phyloP scores from a whole-genome alignment of 2,113 vertebrate species.

The Leptobrachium leishanense region DNA sequence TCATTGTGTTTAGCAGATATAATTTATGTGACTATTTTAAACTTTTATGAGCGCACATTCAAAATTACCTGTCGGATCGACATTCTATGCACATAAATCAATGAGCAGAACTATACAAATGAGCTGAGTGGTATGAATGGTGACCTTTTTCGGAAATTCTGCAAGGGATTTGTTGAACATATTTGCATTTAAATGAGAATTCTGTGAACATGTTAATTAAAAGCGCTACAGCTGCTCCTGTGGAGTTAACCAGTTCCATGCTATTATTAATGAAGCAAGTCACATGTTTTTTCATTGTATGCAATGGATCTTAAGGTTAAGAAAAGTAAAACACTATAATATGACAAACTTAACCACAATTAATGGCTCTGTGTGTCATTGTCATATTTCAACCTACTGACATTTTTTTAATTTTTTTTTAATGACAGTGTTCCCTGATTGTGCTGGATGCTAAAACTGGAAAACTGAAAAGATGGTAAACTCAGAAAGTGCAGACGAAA shows the following conservation, averaged over 20 bases:
- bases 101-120: not conserved
- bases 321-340: conserved; percentile 10
- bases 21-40: too few species aligned
- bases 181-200: conserved; percentile 47
- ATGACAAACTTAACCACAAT: conserved; percentile 10
- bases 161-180: conserved; percentile 43
- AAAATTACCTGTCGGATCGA: not conserved
- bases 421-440: not conserved
- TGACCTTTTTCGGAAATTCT: conserved; percentile 38
- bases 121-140: conserved; percentile 10
- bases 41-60: too few species aligned
- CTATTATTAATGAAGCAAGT: not conserved
- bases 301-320: conserved; percentile 10
- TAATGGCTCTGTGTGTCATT: conserved; percentile 8
- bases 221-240: conserved; percentile 26
- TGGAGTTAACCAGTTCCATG: conserved; percentile 26
- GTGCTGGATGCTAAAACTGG: not conserved
- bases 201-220: conserved; percentile 31
- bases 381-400: too few species aligned
- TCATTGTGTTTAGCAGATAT: too few species aligned
- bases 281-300: not conserved
- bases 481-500: not conserved
- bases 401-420: not conserved
- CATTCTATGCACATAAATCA: conserved; percentile 19
- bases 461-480: conserved; percentile 13